Percentiles rank a stretch among this genome's conserved stretches.
phyloP scores from a whole-genome alignment of 2,797 vertebrate genomes.

The Gephyroberyx darwinii region DNA sequence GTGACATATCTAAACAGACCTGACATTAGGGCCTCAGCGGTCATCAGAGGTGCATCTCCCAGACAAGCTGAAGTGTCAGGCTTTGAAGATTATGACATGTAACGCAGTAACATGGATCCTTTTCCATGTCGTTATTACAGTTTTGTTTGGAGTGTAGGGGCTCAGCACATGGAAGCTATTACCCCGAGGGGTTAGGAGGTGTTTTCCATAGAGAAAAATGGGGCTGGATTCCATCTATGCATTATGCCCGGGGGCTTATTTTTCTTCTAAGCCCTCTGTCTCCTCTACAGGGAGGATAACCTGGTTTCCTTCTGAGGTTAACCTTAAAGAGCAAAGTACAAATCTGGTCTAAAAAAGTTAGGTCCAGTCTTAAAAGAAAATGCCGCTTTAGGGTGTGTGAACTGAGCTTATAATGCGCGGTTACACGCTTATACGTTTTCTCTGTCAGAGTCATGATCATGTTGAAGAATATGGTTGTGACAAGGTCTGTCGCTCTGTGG shows the following conservation, averaged over 20 bases:
- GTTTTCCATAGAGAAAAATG: constrained; percentile 66
- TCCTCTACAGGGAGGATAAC: constrained; percentile 47
- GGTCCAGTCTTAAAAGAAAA: constrained; percentile 20
- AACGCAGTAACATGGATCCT: constrained; percentile 69
- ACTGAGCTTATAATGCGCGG: constrained; percentile 1
- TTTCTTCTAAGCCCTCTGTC: constrained; percentile 57
- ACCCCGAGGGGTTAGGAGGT: constrained; percentile 65
- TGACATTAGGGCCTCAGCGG: constrained; percentile 51
- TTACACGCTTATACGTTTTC: constrained; percentile 10
- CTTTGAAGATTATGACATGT: constrained; percentile 75
- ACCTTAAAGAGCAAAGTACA: constrained; percentile 38
- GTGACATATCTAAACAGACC: constrained; percentile 57
- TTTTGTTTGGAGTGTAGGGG: constrained; percentile 67
- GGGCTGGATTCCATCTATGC: constrained; percentile 56
- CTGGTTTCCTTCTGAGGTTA: constrained; percentile 55
- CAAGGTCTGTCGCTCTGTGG: constrained; percentile 1
- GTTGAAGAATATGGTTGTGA: too few species aligned
- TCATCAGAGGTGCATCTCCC: constrained; percentile 57
- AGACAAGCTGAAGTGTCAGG: constrained; percentile 56
- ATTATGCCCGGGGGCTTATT: constrained; percentile 63
- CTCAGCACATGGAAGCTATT: constrained; percentile 80
- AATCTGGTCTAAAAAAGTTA: constrained; percentile 38
- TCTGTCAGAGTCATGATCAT: background rate
- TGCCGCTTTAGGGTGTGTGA: constrained; percentile 15
- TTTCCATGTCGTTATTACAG: constrained; percentile 72